A percentile compares a stretch with the other conserved stretches of the same genome.
These are phyloP conservation scores for Octomys mimax DNA, from an alignment of 2,797 vertebrate species.

Conservation along the genomic window DNA sequence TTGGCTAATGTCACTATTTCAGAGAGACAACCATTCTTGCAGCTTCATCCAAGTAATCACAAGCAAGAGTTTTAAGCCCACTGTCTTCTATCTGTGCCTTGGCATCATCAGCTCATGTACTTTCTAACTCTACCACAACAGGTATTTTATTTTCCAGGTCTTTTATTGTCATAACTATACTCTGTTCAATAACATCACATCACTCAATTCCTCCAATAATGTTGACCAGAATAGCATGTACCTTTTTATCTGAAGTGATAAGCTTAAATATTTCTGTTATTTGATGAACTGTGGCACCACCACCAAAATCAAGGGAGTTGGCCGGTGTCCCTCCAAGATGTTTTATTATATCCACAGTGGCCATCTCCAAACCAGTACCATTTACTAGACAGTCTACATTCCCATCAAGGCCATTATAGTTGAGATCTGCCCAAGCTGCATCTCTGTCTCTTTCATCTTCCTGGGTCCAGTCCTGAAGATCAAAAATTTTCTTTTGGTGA, in stretches of 20 bases:
- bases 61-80: constrained; percentile 97
- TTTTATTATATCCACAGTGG: constrained; percentile 99
- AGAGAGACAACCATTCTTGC: constrained; percentile 99
- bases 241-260: constrained; percentile 99
- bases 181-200: constrained; percentile 98
- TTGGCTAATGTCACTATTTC: constrained; percentile 98
- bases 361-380: constrained; percentile 99
- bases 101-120: constrained; percentile 98
- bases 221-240: constrained; percentile 97
- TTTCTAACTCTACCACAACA: constrained; percentile 98
- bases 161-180: constrained; percentile 97
- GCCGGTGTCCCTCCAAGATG: constrained; percentile 98
- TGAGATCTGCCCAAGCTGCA: constrained; percentile 95
- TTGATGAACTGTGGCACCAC: constrained; percentile 97
- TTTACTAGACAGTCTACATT: constrained; percentile 98
- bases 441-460: constrained; percentile 95
- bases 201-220: constrained; percentile 99
- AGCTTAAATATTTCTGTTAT: constrained; percentile 99
- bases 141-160: constrained; percentile 97
- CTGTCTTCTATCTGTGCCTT: constrained; percentile 98
- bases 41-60: constrained; percentile 98
- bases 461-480: constrained; percentile 96
- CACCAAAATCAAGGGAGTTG: constrained; percentile 99
- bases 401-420: constrained; percentile 98
- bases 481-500: constrained; percentile 97